Conservation (phyloP, 2,888 invertebrate genomes). For the Adelphocoris suturalis region DNA sequence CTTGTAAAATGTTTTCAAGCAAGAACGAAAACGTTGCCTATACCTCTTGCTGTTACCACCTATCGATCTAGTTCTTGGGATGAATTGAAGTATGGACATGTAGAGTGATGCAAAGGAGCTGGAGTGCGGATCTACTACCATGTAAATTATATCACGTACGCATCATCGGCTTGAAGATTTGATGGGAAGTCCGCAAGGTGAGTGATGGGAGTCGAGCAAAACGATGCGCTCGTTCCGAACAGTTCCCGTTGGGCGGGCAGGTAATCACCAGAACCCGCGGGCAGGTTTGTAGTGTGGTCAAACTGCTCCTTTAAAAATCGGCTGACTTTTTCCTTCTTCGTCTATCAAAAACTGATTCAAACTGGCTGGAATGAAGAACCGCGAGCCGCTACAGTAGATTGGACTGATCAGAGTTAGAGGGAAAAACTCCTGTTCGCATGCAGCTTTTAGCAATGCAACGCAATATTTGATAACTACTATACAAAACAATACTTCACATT, state of each 20-base stretch:
- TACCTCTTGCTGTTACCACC: too few relatives aligned
- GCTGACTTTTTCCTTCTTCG: background rate
- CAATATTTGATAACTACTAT: too few relatives aligned
- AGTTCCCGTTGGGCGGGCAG: constrained; percentile 12
- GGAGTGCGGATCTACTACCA: background rate
- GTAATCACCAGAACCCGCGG: background rate
- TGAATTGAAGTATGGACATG: background rate
- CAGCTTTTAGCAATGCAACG: too few relatives aligned
- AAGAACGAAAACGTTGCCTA: too few relatives aligned
- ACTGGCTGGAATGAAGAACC: background rate
- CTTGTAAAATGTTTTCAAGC: too few relatives aligned
- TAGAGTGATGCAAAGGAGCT: background rate
- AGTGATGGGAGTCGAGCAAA: background rate
- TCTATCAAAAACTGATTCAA: constrained; percentile 20
- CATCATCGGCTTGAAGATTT: background rate
- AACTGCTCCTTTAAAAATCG: constrained; percentile 24
- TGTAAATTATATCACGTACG: constrained; percentile 32
- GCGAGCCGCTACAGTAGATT: background rate
- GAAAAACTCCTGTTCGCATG: too few relatives aligned
- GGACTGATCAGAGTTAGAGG: background rate
- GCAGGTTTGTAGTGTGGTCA: constrained; percentile 34
- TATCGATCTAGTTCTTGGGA: background rate
- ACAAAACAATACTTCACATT: too few relatives aligned
- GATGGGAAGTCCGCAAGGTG: constrained; percentile 32
- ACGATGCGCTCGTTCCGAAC: background rate